Base-by-base conservation (phyloP, 2,888 invertebrate species). In the Xylocampa areola region DNA sequence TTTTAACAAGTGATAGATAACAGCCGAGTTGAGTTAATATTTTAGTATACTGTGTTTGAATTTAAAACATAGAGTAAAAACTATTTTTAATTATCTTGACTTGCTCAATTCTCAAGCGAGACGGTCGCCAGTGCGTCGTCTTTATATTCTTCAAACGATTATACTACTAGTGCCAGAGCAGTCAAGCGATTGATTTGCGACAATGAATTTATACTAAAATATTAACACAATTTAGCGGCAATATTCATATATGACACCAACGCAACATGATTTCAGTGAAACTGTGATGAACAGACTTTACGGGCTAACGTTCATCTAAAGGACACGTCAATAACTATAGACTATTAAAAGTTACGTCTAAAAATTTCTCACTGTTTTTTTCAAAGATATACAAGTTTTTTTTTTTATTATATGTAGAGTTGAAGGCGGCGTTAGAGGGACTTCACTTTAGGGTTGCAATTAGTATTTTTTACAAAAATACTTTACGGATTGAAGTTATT, bases 271-370 rank as follows among this genome's bases (percentile, higher is more conserved):
- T 41, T 39, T 62, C 17, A 58, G 35, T 27, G 30, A 52, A 35
- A 55, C 32, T 48, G 55, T 43, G 5, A 68, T 35, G 3, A 64
- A 54, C 19, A 25, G 16, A 39, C 50, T 47, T 43, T 52, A 58
- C 35, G 50, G 37, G 17, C 47, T 51, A 59, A 55, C 32, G 30
- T 54, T 52, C 29, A 43, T 36, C 36, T 54, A 68, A 17, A 54
- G 35, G 61, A 62, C 57, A 50, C 67, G 35, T 63, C 60, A 72
- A 72, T 58, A 55, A 21, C 57, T 72, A 69, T 36, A 30, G 27
- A 53, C 47, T 68, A 70, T 66, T 49, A 70, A 73, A 73, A 73
- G 7, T 54, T 68, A 73, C 40, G 37, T 64, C 60, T 64, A 67
- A 62, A 63, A 64, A 36, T 33, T 47, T 74, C 55, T 74, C 72